Evolutionary conservation across 2,888 invertebrate species (phyloP), one percentile per base, ranked within the genome.

Genomic region (Philopedon plagiatum): DNA sequence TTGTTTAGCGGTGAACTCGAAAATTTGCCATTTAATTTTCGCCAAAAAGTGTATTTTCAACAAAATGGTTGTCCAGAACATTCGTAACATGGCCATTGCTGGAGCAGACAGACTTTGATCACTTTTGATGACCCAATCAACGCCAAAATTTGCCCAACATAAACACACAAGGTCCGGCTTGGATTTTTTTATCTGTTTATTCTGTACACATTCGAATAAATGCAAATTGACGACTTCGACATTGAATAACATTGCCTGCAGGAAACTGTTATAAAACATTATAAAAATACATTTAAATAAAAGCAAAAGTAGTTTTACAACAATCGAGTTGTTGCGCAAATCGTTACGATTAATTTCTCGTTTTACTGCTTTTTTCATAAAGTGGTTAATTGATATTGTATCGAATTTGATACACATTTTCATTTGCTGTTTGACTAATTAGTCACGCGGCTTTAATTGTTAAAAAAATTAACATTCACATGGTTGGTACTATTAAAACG

Each of bases 401-500:
- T 2, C 19, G 32, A 57, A 57, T 57, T 57, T 57, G 37, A 57
- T 57, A 57, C 19, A 57, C 34, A 57, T 57, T 57, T 57, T 57
- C 57, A 37, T 56, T 56, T 19, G 9, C 56, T 8, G 18, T 34
- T 32, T 9, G 34, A 13, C 7, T 37, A 32, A 57, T 57, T 34
- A 57, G 57, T 57, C 57, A 57, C 34, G 57, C 57, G 57, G 57
- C 19, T 37, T 57, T 57, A 57, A 57, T 57, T 57, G 19, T n/a
- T 19, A 3, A 37, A 34, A 37, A 57, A 21, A n/a, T 34, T 32
- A 57, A 57, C 57, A 57, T 57, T 57, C 57, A 5, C 37, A 21
- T 19, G 15, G 15, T 37, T 34, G 57, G 34, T 57, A 57, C 18
- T 7, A 37, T 54, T 57, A 57, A 57, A 57, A 57, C 57, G 57